phyloP scores from a whole-genome alignment of 2,888 invertebrate species.

The Mythimna loreyi region DNA sequence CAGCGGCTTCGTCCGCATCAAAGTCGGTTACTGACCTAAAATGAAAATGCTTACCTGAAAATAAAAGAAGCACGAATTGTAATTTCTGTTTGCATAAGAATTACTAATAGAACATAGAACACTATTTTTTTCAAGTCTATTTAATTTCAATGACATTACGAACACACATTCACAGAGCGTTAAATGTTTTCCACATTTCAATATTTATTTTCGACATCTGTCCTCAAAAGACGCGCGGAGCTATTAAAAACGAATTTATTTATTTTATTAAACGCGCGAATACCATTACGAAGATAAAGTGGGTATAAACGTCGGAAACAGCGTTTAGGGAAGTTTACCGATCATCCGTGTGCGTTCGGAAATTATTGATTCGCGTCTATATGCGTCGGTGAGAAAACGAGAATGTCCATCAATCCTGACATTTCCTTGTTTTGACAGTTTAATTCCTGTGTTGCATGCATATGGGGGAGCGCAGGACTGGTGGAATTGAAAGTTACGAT shows the following conservation, averaged over 20 bases:
- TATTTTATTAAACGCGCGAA: constrained; percentile 40
- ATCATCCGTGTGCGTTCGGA: constrained; percentile 30
- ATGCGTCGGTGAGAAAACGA: constrained; percentile 42
- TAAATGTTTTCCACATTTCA: constrained; percentile 18
- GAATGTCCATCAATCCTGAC: constrained; percentile 61
- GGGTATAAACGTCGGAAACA: constrained; percentile 51
- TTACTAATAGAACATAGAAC: too few species aligned
- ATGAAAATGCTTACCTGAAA: constrained; percentile 49
- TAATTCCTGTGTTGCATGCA: constrained; percentile 57
- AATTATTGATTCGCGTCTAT: constrained; percentile 49
- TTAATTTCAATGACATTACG: constrained; percentile 2
- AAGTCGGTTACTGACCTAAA: too few species aligned
- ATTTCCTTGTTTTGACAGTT: constrained; percentile 73
- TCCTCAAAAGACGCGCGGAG: constrained; percentile 34
- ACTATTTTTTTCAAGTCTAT: neutral
- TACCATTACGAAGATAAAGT: constrained; percentile 51
- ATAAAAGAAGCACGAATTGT: constrained; percentile 4
- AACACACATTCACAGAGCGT: constrained; percentile 11
- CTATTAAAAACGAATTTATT: constrained; percentile 50
- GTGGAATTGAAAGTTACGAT: neutral
- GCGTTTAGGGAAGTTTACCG: constrained; percentile 53
- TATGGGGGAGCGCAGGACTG: constrained; percentile 6
- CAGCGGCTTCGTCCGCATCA: too few species aligned
- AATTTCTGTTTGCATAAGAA: neutral
- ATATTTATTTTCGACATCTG: constrained; percentile 44